phyloP scores from a whole-genome alignment of 2,113 vertebrate species.

The Hirundichthys speculiger region DNA sequence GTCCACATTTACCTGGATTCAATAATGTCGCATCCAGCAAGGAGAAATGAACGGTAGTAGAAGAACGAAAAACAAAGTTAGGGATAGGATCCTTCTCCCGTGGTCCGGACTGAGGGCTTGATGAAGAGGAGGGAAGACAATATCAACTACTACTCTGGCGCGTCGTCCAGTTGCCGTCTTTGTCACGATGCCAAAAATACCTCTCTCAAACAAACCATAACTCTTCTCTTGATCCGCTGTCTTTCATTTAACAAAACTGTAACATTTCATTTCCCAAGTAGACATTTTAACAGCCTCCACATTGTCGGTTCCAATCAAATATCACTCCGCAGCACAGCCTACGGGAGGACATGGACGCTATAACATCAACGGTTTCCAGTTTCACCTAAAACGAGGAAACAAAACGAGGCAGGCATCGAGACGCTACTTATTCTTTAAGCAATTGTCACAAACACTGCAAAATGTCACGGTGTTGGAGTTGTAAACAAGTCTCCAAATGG shows the following conservation, averaged over 20 bases:
- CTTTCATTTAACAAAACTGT: constrained; percentile 66
- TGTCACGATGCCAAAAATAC: constrained; percentile 55
- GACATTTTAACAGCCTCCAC: constrained; percentile 87
- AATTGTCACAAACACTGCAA: not conserved
- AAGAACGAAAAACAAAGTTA: constrained; percentile 81
- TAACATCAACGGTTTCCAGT: constrained; percentile 78
- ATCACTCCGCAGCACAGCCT: constrained; percentile 79
- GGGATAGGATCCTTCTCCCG: constrained; percentile 78
- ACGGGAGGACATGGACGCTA: constrained; percentile 71
- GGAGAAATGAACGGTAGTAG: constrained; percentile 57
- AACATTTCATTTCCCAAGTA: constrained; percentile 83
- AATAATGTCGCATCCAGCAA: constrained; percentile 75
- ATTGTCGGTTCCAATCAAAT: constrained; percentile 80
- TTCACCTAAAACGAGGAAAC: constrained; percentile 53
- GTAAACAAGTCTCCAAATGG: not conserved
- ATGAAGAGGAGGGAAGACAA: constrained; percentile 61
- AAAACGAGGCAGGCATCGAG: not conserved
- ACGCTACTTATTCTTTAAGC: not conserved
- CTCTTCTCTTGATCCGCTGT: constrained; percentile 48
- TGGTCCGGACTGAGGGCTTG: constrained; percentile 68
- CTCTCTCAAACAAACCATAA: constrained; percentile 55
- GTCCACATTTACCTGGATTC: constrained; percentile 67
- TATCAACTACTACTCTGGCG: constrained; percentile 47
- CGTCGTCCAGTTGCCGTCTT: constrained; percentile 33
- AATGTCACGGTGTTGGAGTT: constrained; percentile 1